phyloP scores from a whole-genome alignment of 2,113 vertebrate genomes.

The Leucopsar rothschildi region DNA sequence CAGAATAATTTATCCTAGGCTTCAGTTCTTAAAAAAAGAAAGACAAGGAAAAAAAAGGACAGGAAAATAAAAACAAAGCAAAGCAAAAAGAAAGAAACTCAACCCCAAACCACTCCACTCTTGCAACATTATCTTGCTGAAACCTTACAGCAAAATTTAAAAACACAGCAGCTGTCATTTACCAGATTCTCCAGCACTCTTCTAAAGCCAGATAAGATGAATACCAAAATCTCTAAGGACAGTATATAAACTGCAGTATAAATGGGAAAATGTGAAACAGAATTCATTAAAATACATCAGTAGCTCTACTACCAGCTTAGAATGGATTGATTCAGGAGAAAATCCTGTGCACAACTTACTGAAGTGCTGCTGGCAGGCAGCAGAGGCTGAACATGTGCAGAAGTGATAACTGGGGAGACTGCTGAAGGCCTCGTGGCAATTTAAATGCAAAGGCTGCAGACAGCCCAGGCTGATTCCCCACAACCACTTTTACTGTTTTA shows the following conservation, averaged over 20 bases:
- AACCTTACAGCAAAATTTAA: conserved; percentile 33
- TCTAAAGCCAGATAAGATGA: conserved; percentile 53
- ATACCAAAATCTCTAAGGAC: conserved; percentile 51
- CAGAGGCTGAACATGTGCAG: conserved; percentile 47
- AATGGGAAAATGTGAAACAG: conserved; percentile 50
- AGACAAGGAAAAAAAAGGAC: rapidly evolving
- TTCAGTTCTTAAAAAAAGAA: background rate
- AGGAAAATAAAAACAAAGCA: background rate
- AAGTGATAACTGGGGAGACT: conserved; percentile 50
- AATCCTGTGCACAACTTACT: conserved; percentile 47
- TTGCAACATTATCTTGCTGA: background rate
- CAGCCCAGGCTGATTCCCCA: background rate
- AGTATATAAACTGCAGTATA: conserved; percentile 45
- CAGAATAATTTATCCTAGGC: background rate
- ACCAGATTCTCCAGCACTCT: conserved; percentile 18
- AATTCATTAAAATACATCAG: conserved; percentile 55
- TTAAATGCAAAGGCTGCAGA: conserved; percentile 35
- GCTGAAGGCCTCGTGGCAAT: conserved; percentile 40
- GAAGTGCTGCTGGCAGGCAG: conserved; percentile 54
- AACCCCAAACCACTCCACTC: background rate
- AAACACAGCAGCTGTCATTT: conserved; percentile 52
- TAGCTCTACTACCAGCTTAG: conserved; percentile 14
- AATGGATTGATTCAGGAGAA: conserved; percentile 45
- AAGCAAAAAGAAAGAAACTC: background rate
- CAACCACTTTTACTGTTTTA: background rate